Evolutionary conservation across 2,113 vertebrate species (phyloP), one percentile per base, ranked within the genome.

Genomic region (Aleadryas rufinucha): DNA sequence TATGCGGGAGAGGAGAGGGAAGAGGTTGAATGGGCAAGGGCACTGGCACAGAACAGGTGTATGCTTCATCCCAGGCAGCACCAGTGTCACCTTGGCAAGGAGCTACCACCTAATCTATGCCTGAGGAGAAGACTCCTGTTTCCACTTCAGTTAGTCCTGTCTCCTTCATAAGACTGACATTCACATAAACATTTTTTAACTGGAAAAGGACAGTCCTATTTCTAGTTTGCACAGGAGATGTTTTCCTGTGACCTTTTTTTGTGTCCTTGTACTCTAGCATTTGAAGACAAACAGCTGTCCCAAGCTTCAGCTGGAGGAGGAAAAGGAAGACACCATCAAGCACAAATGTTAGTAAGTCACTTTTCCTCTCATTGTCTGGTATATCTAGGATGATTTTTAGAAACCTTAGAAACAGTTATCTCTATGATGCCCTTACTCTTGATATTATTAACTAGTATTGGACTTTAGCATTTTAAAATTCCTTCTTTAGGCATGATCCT

Each of bases 361-460:
- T 93, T 94, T 95, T 96, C 84, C 96, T 97, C 84, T 96, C 63
- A 93, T 96, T 97, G 94, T 97, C 75, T 6, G 1, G 23, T 80
- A 44, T 74, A 89, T 30, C 78, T 83, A 65, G 42, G 41, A 61
- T 80, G 71, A 87, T 39, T 93, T 95, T 93, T 80, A 77, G n/a
- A n/a, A n/a, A 23, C 81, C 42, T 65, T 63, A 87, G 87, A 91
- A 95, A 69, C 53, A 53, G n/a, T 59, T 49, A 35, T 64, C 2
- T 76, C 11, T 69, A 61, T 66, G 42, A 85, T 95, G 7, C 27
- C 16, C 11, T 85, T 74, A 87, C 16, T 39, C 21, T 53, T 90
- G 26, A 31, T 90, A 52, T 59, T 83, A 72, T 82, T 77, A 66
- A 50, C 28, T 57, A 21, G 7, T 54, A 59, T 22, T 72, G 33